A percentile compares a stretch with the other conserved stretches of the same genome.
Conservation (phyloP, 2,113 vertebrate genomes). For the Erythrocercus mccallii region DNA sequence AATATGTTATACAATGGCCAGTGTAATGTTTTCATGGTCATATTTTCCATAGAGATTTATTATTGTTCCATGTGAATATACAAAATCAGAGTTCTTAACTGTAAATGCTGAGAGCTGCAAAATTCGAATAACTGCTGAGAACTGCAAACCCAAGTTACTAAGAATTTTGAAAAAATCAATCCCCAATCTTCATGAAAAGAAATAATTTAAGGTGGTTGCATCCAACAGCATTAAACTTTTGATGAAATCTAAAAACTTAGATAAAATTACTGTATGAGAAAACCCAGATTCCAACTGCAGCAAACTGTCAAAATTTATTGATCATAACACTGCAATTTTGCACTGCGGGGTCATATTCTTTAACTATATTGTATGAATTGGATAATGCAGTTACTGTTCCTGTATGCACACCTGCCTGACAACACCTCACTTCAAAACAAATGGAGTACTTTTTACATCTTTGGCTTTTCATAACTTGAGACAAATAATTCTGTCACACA, state of each 20-base stretch:
- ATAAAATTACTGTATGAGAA: neutral
- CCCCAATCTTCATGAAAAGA: neutral
- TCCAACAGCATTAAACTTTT: neutral
- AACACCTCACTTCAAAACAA: neutral
- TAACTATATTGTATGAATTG: neutral
- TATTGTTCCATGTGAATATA: neutral
- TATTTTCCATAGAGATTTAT: neutral
- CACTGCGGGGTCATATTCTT: neutral
- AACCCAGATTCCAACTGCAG: neutral
- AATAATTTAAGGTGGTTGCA: neutral
- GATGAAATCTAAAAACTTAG: neutral
- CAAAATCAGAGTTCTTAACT: neutral
- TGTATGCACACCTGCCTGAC: neutral
- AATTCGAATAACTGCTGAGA: neutral
- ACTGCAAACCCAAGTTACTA: neutral
- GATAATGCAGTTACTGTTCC: neutral
- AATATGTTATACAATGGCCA: neutral
- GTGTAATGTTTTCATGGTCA: neutral
- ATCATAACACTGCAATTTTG: neutral
- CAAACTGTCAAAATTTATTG: neutral
- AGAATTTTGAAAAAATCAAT: neutral
- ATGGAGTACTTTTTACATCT: neutral
- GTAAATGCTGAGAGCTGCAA: neutral
- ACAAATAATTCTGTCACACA: neutral
- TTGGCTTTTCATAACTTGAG: neutral